Conservation (phyloP, 2,888 invertebrate species). For the Oxystoma pomonae region DNA sequence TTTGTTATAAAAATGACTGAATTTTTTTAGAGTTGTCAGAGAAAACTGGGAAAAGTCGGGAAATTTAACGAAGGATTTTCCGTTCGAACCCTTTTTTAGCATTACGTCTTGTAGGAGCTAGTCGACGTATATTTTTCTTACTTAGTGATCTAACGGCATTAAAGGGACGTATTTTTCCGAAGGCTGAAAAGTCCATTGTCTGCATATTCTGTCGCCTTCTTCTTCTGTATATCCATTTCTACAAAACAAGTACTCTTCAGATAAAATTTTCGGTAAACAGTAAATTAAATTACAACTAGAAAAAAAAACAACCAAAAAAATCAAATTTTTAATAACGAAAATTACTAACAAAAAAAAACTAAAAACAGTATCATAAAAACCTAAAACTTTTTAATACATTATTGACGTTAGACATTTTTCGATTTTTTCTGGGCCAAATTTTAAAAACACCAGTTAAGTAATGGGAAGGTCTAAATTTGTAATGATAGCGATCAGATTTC, state of each 20-base stretch:
- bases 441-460: background rate
- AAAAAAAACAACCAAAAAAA: background rate
- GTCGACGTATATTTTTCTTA: too few species aligned
- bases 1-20: too few species aligned
- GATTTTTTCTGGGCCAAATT: background rate
- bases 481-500: conserved; percentile 6
- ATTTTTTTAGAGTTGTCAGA: too few species aligned
- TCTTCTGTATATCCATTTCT: conserved; percentile 60
- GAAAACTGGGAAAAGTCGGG: too few species aligned
- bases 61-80: too few species aligned
- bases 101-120: too few species aligned
- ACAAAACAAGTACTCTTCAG: conserved; percentile 29
- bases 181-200: conserved; percentile 60
- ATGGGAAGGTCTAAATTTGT: background rate
- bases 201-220: conserved; percentile 55
- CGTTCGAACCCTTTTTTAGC: too few species aligned
- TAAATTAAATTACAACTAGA: too few species aligned
- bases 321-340: conserved; percentile 11
- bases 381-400: conserved; percentile 16
- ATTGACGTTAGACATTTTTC: background rate
- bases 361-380: conserved; percentile 15
- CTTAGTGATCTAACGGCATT: too few species aligned
- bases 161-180: conserved; percentile 59
- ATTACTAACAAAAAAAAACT: conserved; percentile 13
- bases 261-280: too few species aligned